Evolutionary conservation across 2,888 invertebrate species (phyloP).

Genomic region (Actias luna): DNA sequence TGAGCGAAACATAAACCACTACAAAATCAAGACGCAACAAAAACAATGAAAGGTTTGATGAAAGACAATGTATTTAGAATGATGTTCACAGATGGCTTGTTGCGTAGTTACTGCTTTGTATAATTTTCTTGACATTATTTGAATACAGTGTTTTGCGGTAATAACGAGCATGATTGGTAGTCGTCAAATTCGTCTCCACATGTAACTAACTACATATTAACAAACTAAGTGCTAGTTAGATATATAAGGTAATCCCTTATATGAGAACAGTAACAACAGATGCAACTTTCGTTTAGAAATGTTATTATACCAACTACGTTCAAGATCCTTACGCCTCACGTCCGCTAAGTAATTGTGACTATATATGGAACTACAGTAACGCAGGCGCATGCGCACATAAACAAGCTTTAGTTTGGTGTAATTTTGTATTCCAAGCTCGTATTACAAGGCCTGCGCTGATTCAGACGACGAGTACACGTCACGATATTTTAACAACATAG

Average conservation of each 20-base stretch:
- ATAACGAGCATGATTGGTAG: neutral
- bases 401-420: neutral
- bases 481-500: too few relatives aligned
- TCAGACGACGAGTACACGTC: too few relatives aligned
- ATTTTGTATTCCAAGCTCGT: too few relatives aligned
- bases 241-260: neutral
- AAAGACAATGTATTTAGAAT: neutral
- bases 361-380: neutral
- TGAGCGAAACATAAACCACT: too few relatives aligned
- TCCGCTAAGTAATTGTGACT: slow-evolving; percentile 43
- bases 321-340: neutral
- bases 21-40: neutral
- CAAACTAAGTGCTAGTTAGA: neutral
- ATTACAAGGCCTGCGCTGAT: too few relatives aligned
- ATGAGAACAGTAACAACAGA: neutral
- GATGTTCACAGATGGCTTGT: neutral
- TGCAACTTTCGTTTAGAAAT: neutral
- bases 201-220: neutral
- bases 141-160: neutral
- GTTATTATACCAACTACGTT: neutral
- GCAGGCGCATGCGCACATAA: neutral
- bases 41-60: neutral
- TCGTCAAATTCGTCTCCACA: neutral
- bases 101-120: neutral
- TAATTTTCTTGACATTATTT: neutral